Percentiles rank a stretch among this genome's conserved stretches.
Conservation (phyloP, 2,797 vertebrate species). For the Mergus octosetaceus region DNA sequence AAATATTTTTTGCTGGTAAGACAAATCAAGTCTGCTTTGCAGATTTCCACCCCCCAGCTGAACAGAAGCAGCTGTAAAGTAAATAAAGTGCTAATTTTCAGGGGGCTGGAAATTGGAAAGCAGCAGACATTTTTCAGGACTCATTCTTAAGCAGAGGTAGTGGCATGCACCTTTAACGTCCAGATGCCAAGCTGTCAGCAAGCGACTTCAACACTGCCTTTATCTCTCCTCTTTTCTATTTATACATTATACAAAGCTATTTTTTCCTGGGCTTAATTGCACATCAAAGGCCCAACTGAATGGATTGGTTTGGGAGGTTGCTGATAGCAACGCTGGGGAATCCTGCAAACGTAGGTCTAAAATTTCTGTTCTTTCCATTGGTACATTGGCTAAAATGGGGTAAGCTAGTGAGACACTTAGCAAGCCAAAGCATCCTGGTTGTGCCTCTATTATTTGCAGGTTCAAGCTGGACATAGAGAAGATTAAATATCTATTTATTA, state of each 20-base stretch:
- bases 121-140: neutral
- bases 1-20: neutral
- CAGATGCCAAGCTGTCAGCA: conserved; percentile 45
- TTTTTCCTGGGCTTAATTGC: conserved; percentile 52
- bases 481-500: neutral
- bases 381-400: neutral
- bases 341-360: conserved; percentile 21
- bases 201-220: conserved; percentile 7
- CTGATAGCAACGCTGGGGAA: conserved; percentile 34
- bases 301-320: conserved; percentile 9
- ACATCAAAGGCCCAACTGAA: conserved; percentile 43
- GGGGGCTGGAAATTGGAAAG: neutral
- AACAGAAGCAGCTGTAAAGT: neutral
- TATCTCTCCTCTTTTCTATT: conserved; percentile 52
- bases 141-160: neutral
- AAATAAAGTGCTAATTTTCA: neutral
- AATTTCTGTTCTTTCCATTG: conserved; percentile 22
- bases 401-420: conserved; percentile 11
- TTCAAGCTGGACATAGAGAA: neutral
- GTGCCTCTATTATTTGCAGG: neutral
- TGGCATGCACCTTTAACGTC: conserved; percentile 4
- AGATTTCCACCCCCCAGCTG: neutral
- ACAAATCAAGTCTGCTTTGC: neutral
- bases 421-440: neutral
- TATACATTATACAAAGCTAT: conserved; percentile 55